Evolutionary conservation across 2,113 vertebrate species (phyloP).

Genomic region (Chlorodrepanis virens): DNA sequence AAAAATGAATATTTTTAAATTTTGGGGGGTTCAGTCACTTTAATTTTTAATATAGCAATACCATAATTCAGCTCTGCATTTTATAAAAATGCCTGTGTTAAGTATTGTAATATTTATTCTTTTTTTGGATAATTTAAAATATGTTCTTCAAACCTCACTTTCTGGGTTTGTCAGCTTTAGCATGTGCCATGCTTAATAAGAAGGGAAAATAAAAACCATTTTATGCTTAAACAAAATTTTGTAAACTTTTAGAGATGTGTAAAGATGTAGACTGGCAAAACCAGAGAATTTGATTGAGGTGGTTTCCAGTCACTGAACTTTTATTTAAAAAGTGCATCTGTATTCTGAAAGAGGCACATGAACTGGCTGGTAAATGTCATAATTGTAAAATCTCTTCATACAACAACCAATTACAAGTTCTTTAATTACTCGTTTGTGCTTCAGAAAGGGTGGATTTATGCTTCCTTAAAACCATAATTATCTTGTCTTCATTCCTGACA

Average conservation of each 20-base stretch:
- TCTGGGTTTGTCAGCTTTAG: background rate
- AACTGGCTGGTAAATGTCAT: conserved; percentile 65
- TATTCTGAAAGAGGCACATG: background rate
- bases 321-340: background rate
- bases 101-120: background rate
- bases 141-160: background rate
- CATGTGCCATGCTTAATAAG: background rate
- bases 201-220: background rate
- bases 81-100: background rate
- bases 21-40: background rate
- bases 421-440: conserved; percentile 74
- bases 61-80: background rate
- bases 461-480: conserved; percentile 75
- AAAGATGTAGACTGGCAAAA: background rate
- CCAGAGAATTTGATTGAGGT: background rate
- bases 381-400: conserved; percentile 64
- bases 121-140: background rate
- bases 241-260: background rate
- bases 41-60: background rate
- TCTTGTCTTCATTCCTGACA: conserved; percentile 73
- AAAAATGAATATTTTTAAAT: background rate
- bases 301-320: background rate
- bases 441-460: conserved; percentile 59
- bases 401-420: conserved; percentile 74
- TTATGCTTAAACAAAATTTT: background rate